These are phyloP conservation scores for Catharus ustulatus DNA, from an alignment of 2,797 vertebrate species.

Conservation along the genomic window DNA sequence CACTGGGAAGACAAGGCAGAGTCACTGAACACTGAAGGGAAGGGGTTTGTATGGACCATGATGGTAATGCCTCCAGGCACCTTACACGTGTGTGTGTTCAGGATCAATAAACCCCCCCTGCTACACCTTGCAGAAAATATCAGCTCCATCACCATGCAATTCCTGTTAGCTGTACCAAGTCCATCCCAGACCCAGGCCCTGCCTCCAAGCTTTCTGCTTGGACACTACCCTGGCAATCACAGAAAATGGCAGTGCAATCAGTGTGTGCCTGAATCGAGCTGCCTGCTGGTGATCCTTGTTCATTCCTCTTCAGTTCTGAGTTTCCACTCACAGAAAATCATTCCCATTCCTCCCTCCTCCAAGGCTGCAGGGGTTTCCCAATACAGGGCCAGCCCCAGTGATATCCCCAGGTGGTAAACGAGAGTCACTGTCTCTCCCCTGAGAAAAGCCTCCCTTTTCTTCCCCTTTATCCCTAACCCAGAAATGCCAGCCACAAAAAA, in stretches of 20 bases:
- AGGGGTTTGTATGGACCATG: neutral
- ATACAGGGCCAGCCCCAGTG: neutral
- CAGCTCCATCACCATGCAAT: neutral
- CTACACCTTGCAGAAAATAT: neutral
- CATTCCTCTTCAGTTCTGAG: neutral
- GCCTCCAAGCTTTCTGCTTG: neutral
- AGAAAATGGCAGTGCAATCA: neutral
- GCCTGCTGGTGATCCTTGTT: neutral
- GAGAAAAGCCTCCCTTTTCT: neutral
- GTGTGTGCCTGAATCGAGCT: neutral
- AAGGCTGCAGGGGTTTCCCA: neutral
- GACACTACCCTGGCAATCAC: neutral
- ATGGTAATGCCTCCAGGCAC: neutral
- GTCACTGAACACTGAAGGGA: neutral
- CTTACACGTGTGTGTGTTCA: neutral
- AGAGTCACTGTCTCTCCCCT: neutral
- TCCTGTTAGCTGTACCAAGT: accelerated
- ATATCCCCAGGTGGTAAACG: accelerated
- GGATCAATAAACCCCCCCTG: neutral
- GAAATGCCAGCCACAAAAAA: neutral
- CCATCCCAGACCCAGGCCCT: neutral
- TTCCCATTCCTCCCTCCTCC: neutral
- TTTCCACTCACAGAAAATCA: neutral
- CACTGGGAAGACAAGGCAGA: neutral
- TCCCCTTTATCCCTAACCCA: neutral